Base-by-base conservation (phyloP, 2,888 invertebrate species). In the Plemyria rubiginata region DNA sequence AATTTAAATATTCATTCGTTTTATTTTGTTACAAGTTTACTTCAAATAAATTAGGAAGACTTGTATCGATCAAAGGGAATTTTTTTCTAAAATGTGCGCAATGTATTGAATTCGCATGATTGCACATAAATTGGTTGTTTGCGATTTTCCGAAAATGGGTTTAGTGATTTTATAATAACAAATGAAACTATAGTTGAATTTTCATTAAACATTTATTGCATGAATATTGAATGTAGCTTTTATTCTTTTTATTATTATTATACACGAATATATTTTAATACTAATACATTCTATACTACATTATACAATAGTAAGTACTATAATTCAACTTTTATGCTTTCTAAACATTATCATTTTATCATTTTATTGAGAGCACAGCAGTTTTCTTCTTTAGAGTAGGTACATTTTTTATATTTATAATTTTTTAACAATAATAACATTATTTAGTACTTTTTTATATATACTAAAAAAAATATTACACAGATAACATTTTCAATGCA, bases 321-420 rank as follows among this genome's bases (percentile, higher is more conserved):
- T 11, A 4, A 16, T 13, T 12, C 12, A 49, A 49, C 22, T 41
- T n/a, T 38, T 41, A 32, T 29, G 76, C 73, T 73, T 66, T 59
- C 54, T 68, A 66, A 13, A 56, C 45, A 41, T 56, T 62, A 52
- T 32, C n/a, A 36, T 32, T 43, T 32, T 15, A 54, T 52, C 11
- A 50, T 48, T 59, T 90, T 90, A 90, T 90, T 90, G 90, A 79
- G 68, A 75, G 87, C 90, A 90, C 90, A 90, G 90, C 90, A 90
- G 90, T 87, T 70, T 73, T 70, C 57, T 2, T 29, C 15, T 60
- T 54, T 49, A 49, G 16, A 15, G 11, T n/a, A n/a, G n/a, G n/a
- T 50, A 50, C 29, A 43, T 32, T 49, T 43, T 54, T 41, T 49
- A 58, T 46, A 52, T 22, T 22, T 22, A 54, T 11, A 2, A 45